Evolutionary conservation across 2,113 vertebrate species (phyloP), one percentile per base, ranked within the genome.

Genomic region (Tympanuchus pallidicinctus): DNA sequence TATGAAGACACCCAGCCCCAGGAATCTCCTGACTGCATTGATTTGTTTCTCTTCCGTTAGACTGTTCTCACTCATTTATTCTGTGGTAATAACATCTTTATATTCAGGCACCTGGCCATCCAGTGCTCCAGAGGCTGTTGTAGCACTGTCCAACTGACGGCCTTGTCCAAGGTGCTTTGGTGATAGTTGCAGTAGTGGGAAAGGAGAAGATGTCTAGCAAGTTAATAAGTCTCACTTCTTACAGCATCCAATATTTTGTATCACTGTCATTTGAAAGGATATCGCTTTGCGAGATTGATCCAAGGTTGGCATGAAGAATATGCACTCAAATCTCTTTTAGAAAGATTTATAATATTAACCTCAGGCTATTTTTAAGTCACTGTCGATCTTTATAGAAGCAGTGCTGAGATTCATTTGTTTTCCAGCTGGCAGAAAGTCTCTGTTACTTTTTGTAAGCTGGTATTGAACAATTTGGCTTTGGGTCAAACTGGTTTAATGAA

Each of bases 331-430:
- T 97, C 96, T 97, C 96, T 96, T 97, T 97, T 98, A 97, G 97
- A 97, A 97, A 97, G 98, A 98, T 98, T 98, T 98, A 98, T 98
- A 98, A 98, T 98, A 98, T 97, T 98, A 98, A 97, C 98, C 97
- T 97, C 93, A 96, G 96, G 98, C 98, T 98, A 97, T 97, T 98
- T 97, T 98, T 97, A 97, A 98, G 97, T 97, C 96, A 94, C 94
- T 0, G 82, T 97, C 56, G 72, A 98, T 98, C 97, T 98, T 98
- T 98, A 97, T 96, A 96, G 97, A 97, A 97, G 93, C 95, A 91
- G 92, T 86, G 84, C 90, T 96, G 96, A 97, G 95, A 97, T 97
- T 95, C 97, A 98, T 98, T 97, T 98, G 97, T 98, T 98, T 97
- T 97, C 97, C 36, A 61, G 94, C 95, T 91, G 95, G 91, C 97